Evolutionary conservation across 2,888 invertebrate genomes (phyloP).

Genomic region (Apodemia mormo): DNA sequence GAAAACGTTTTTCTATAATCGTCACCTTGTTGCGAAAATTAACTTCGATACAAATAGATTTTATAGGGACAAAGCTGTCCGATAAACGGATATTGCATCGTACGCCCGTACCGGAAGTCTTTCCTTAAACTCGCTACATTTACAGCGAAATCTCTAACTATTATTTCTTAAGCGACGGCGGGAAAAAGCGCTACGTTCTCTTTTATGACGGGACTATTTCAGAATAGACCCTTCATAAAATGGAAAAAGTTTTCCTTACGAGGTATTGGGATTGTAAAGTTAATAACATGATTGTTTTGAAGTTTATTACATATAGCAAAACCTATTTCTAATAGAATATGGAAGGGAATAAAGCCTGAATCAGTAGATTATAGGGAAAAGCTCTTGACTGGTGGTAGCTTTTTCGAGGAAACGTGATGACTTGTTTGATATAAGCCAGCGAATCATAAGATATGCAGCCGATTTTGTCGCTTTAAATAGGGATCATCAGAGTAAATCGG

Average conservation of each 20-base stretch:
- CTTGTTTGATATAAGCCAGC: too few relatives aligned
- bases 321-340: too few relatives aligned
- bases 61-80: conserved; percentile 44
- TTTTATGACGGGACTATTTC: conserved; percentile 42
- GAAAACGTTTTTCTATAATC: conserved; percentile 3
- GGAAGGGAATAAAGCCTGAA: too few relatives aligned
- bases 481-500: too few relatives aligned
- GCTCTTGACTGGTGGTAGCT: too few relatives aligned
- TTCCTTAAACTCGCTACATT: conserved; percentile 42
- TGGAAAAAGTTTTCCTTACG: conserved; percentile 8
- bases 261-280: background rate
- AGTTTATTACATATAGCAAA: too few relatives aligned
- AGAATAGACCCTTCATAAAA: conserved; percentile 11
- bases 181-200: conserved; percentile 43
- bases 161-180: conserved; percentile 42
- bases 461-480: too few relatives aligned
- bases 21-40: conserved; percentile 21
- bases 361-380: too few relatives aligned
- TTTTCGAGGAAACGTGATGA: too few relatives aligned
- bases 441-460: too few relatives aligned
- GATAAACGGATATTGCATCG: conserved; percentile 50
- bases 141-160: conserved; percentile 41
- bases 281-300: background rate
- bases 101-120: conserved; percentile 42
- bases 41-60: conserved; percentile 22